A percentile compares a stretch with the other conserved stretches of the same genome.
Evolutionary conservation across 1,140 invertebrate species (phyloP).

Genomic region (Anoplophora glabripennis): DNA sequence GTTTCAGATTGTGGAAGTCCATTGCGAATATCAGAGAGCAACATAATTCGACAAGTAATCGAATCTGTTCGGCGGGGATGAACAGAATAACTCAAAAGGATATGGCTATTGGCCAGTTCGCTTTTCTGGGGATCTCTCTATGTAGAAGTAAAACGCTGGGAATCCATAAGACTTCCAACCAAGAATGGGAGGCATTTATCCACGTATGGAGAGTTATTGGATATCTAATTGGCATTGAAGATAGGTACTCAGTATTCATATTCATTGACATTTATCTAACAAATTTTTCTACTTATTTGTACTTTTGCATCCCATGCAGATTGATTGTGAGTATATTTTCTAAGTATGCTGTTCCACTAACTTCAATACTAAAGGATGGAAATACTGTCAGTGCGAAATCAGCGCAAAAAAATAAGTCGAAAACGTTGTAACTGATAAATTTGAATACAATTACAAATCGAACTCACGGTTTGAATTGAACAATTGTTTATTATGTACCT

Average conservation of each 20-base stretch:
- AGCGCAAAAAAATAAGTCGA: no score
- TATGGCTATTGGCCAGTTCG: conserved; percentile 81
- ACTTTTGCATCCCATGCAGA: no score
- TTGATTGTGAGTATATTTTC: no score
- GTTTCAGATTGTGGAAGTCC: conserved; percentile 61
- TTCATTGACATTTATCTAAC: no score
- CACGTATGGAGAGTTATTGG: conserved; percentile 82
- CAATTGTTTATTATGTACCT: no score
- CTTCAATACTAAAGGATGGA: no score
- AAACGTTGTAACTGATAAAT: no score
- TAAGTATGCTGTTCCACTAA: no score
- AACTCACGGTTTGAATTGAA: no score
- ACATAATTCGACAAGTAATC: conserved; percentile 59
- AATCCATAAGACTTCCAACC: conserved; percentile 52
- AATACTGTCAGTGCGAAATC: no score
- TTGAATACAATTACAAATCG: no score
- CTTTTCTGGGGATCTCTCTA: conserved; percentile 78
- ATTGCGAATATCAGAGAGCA: conserved; percentile 63
- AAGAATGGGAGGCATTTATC: conserved; percentile 69
- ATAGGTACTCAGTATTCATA: conserved; percentile 3
- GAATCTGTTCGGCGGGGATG: conserved; percentile 53
- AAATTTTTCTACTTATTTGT: no score
- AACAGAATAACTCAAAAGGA: conserved; percentile 68
- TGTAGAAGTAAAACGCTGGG: conserved; percentile 65
- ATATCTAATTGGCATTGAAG: conserved; percentile 12